Percentiles rank a stretch among this genome's conserved stretches.
Evolutionary conservation across 2,888 invertebrate genomes (phyloP).

Genomic region (Drosophila vallismaia): DNA sequence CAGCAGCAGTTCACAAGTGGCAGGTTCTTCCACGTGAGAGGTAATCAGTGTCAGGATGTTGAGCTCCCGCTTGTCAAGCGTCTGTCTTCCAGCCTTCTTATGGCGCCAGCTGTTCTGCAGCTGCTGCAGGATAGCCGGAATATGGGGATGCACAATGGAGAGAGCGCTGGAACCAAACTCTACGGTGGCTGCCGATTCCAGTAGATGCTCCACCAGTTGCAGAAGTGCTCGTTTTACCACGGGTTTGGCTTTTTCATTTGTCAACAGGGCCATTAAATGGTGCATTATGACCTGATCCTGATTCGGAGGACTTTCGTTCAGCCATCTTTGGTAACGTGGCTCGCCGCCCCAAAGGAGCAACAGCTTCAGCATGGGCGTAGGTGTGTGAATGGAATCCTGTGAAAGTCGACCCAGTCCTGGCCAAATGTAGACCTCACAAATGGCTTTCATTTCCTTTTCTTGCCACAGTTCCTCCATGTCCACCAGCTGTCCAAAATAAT

Average conservation of each 20-base stretch:
- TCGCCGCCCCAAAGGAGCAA: slow-evolving; percentile 91
- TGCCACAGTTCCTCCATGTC: slow-evolving; percentile 86
- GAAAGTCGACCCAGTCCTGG: slow-evolving; percentile 90
- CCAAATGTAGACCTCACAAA: slow-evolving; percentile 92
- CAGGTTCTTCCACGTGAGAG: slow-evolving; percentile 88
- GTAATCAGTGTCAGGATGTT: slow-evolving; percentile 91
- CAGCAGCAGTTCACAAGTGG: slow-evolving; percentile 89
- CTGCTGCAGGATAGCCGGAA: slow-evolving; percentile 88
- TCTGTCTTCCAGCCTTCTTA: slow-evolving; percentile 83
- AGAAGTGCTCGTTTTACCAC: slow-evolving; percentile 88
- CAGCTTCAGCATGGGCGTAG: slow-evolving; percentile 92
- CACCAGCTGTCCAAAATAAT: slow-evolving; percentile 92
- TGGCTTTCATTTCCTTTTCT: slow-evolving; percentile 88
- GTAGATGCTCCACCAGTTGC: slow-evolving; percentile 90
- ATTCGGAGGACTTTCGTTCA: slow-evolving; percentile 85
- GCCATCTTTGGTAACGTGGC: slow-evolving; percentile 89
- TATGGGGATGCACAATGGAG: slow-evolving; percentile 89
- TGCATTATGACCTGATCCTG: slow-evolving; percentile 86
- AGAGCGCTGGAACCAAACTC: slow-evolving; percentile 82
- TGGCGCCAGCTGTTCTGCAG: slow-evolving; percentile 88
- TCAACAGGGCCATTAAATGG: slow-evolving; percentile 89
- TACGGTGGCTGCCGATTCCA: slow-evolving; percentile 86
- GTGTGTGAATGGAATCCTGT: slow-evolving; percentile 92
- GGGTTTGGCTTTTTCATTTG: slow-evolving; percentile 87
- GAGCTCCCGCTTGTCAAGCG: slow-evolving; percentile 88